Conservation (phyloP, 2,797 vertebrate species). For the Emys orbicularis region DNA sequence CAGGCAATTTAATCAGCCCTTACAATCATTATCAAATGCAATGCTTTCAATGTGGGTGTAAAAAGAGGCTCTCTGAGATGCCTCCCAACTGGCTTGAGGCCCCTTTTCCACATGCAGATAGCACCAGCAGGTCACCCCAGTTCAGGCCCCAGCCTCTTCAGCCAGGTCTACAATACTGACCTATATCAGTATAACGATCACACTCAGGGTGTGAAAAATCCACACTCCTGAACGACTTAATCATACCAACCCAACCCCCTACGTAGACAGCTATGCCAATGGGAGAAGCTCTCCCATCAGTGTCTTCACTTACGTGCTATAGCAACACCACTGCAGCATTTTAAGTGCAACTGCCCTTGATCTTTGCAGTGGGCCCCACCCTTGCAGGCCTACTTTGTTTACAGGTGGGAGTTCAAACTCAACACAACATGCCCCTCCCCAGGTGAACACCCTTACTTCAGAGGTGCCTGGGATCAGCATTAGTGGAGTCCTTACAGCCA, state of each 20-base stretch:
- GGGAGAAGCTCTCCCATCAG: not conserved
- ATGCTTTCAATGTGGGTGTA: constrained; percentile 27
- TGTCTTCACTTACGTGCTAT: not conserved
- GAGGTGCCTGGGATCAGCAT: not conserved
- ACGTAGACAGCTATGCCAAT: not conserved
- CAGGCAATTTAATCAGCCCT: constrained; percentile 55
- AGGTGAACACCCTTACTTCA: not conserved
- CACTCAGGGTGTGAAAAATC: not conserved
- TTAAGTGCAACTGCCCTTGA: not conserved
- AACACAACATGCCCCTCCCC: not conserved
- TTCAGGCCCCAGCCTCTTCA: not conserved
- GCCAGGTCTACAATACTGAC: not conserved
- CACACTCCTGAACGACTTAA: not conserved
- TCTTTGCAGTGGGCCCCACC: not conserved
- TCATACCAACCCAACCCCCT: too few relatives aligned
- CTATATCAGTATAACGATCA: not conserved
- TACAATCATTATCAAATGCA: constrained; percentile 57
- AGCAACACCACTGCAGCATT: not conserved
- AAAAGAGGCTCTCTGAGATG: not conserved
- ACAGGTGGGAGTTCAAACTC: not conserved
- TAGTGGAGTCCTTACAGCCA: not conserved
- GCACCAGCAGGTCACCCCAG: not conserved
- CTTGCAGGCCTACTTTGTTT: not conserved
- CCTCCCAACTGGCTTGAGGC: not conserved
- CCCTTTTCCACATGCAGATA: not conserved